Evolutionary conservation across 2,797 vertebrate genomes (phyloP).

Genomic region (Etheostoma nigrum): DNA sequence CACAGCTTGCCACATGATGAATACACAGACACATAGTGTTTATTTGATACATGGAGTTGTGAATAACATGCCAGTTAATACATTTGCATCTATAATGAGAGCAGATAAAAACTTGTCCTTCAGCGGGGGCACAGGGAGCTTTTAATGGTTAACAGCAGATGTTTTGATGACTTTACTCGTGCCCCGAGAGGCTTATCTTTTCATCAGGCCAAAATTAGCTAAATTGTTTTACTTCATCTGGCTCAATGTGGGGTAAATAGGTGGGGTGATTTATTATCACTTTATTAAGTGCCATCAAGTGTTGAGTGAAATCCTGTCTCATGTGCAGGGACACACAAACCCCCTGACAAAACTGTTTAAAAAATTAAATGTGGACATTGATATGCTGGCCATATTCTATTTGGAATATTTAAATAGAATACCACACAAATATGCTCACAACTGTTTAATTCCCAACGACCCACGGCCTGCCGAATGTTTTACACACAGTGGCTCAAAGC

Average conservation of each 20-base stretch:
- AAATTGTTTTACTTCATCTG: conserved; percentile 68
- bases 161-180: conserved; percentile 62
- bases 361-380: conserved; percentile 12
- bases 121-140: conserved; percentile 42
- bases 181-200: conserved; percentile 55
- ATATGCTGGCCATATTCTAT: neutral
- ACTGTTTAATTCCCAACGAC: conserved; percentile 30
- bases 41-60: conserved; percentile 18
- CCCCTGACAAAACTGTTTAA: neutral
- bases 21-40: neutral
- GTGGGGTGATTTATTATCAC: conserved; percentile 61
- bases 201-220: conserved; percentile 64
- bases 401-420: conserved; percentile 15
- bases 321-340: conserved; percentile 7
- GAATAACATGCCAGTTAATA: conserved; percentile 27
- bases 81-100: conserved; percentile 40
- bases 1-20: neutral
- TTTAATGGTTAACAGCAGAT: conserved; percentile 70
- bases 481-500: conserved; percentile 47
- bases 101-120: conserved; percentile 47
- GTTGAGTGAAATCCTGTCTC: conserved; percentile 15
- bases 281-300: conserved; percentile 48
- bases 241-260: conserved; percentile 68
- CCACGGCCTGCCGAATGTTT: conserved; percentile 48
- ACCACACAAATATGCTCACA: conserved; percentile 11